Evolutionary conservation across 37 sponge, comb jelly and placozoan species (phyloP).

Genomic region (Mnemiopsis leidyi): DNA sequence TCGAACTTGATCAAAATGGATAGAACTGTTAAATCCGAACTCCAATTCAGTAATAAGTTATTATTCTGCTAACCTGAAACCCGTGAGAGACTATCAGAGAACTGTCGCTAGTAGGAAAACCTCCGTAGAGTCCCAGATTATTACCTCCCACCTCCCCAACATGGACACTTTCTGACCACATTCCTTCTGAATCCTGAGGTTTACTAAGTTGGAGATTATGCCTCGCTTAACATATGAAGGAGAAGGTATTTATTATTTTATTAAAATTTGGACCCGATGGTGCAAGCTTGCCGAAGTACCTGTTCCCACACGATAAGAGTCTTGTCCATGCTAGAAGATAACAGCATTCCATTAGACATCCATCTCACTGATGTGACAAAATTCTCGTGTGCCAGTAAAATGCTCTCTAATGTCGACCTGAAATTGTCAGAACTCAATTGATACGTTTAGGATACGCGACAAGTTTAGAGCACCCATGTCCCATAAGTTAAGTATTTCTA

Average conservation of each 20-base stretch:
- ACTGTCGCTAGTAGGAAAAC: not conserved
- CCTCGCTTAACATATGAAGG: not conserved
- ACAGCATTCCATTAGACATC: slow-evolving; percentile 37
- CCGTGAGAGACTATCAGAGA: slow-evolving; percentile 1
- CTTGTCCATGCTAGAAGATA: slow-evolving; percentile 60
- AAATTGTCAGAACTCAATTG: too few relatives aligned
- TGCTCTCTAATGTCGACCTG: slow-evolving; percentile 28
- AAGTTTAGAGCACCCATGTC: too few relatives aligned
- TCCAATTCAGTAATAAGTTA: not conserved
- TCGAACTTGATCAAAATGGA: not conserved
- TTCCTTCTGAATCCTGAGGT: not conserved
- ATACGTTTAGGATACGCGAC: too few relatives aligned
- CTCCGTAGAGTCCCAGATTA: slow-evolving; percentile 42
- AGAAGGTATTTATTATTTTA: too few relatives aligned
- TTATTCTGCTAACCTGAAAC: slow-evolving; percentile 12
- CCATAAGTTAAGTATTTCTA: too few relatives aligned
- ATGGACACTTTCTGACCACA: slow-evolving; percentile 45
- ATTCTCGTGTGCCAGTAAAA: slow-evolving; percentile 26
- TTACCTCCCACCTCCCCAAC: slow-evolving; percentile 61
- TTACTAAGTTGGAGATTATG: not conserved
- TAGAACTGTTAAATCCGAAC: not conserved
- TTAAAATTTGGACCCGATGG: too few relatives aligned
- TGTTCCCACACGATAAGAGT: slow-evolving; percentile 49
- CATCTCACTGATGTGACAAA: slow-evolving; percentile 32
- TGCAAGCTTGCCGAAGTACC: too few relatives aligned